These are phyloP conservation scores for Leptura quadrifasciata DNA, from an alignment of 2,888 invertebrate species.

Conservation along the genomic window DNA sequence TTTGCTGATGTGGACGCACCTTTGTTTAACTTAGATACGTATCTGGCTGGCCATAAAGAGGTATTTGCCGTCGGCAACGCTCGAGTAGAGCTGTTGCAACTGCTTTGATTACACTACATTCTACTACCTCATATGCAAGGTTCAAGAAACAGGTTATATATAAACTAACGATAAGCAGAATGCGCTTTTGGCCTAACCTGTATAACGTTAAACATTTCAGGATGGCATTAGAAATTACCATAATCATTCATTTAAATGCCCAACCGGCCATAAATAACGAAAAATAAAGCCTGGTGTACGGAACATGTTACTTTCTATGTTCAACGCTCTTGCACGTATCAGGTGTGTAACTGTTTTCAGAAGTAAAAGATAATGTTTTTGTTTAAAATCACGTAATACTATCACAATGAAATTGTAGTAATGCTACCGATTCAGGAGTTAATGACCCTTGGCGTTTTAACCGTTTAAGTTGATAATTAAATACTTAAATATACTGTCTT, in stretches of 20 bases:
- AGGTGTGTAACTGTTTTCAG: neutral
- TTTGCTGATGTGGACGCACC: too few relatives aligned
- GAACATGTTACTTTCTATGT: slow-evolving; percentile 6
- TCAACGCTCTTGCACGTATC: neutral
- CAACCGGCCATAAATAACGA: neutral
- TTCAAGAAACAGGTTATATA: slow-evolving; percentile 2
- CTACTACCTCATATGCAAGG: slow-evolving; percentile 1
- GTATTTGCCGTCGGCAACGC: neutral
- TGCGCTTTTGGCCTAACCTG: slow-evolving; percentile 3
- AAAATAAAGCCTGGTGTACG: slow-evolving; percentile 1
- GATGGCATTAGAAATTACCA: neutral
- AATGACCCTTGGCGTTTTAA: slow-evolving; percentile 11
- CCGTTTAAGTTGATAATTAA: neutral
- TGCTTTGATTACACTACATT: slow-evolving; percentile 1
- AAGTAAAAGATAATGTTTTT: slow-evolving; percentile 20
- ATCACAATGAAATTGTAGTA: slow-evolving; percentile 20
- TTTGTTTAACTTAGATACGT: too few relatives aligned
- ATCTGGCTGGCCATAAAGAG: too few relatives aligned
- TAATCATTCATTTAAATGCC: slow-evolving; percentile 4
- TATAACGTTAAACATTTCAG: slow-evolving; percentile 1
- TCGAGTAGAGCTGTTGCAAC: slow-evolving; percentile 2
- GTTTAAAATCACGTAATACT: slow-evolving; percentile 15
- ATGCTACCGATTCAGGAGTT: neutral
- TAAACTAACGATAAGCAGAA: neutral
- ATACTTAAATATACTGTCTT: neutral